Evolutionary conservation across 2,888 invertebrate species (phyloP), one percentile per base, ranked within the genome.

Genomic region (Eumerus sabulonum): DNA sequence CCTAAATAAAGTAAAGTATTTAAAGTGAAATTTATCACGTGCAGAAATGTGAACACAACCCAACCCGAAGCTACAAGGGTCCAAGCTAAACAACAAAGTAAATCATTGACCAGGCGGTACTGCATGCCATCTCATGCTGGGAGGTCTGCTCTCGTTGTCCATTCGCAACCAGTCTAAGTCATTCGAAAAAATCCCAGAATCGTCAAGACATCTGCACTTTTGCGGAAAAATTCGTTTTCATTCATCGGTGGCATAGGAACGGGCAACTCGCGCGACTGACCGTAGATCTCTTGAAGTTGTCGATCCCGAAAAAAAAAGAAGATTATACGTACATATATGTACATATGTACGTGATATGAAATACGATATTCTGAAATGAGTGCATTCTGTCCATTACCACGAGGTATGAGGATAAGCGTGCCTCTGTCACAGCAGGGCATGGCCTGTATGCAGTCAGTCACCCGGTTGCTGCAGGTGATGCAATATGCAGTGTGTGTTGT

Each of bases 331-430:
- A 27, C 27, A 2, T 27, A 7, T 27, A 27, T 7, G 7, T 27
- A 7, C 7, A 7, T 27, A 27, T 27, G 14, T 79, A 79, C 79
- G 79, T 79, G 79, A 79, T 79, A 54, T 79, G 79, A 79, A 79
- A 79, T 74, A 56, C 79, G 79, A 79, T 79, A 79, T 79, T 74
- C 63, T 74, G 54, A 60, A 74, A 54, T 68, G 64, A 74, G 63
- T 59, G 74, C 47, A 70, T 79, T 74, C 64, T 70, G 79, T 79
- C 74, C 79, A 70, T 74, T 74, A 67, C 18, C 17, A 27, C 45
- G 45, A 16, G 57, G 11, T 1, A 14, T 9, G 62, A 47, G 62
- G 73, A 77, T 73, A 42, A 67, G 67, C 47, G 50, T 16, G 66
- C 44, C 60, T 19, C 62, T 45, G 56, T 57, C 77, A 44, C 77